Percentiles rank a stretch among this genome's conserved stretches.
Evolutionary conservation across 1,140 invertebrate species (phyloP).

Genomic region (Cepaea nemoralis): DNA sequence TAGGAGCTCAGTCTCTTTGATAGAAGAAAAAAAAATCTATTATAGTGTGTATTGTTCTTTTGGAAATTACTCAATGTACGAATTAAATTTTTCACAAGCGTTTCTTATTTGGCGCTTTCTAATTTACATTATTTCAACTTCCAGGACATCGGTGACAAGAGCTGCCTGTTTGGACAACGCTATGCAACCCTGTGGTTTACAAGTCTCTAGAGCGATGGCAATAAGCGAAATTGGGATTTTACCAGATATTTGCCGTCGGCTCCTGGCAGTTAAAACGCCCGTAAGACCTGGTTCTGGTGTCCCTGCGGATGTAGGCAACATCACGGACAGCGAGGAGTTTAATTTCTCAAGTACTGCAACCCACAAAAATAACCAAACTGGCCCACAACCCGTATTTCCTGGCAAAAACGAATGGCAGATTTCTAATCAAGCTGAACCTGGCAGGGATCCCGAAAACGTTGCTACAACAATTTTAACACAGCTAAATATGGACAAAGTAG

Average conservation of each 20-base stretch:
- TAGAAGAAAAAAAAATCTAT: too few species aligned
- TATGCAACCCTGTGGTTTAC: conserved; percentile 31
- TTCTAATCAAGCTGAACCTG: not conserved
- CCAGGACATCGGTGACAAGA: conserved; percentile 26
- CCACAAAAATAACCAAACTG: not conserved
- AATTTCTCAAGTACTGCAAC: not conserved
- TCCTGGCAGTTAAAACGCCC: not conserved
- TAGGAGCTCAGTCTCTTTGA: too few species aligned
- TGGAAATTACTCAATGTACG: too few species aligned
- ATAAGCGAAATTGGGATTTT: conserved; percentile 28
- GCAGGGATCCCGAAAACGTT: not conserved
- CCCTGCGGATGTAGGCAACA: not conserved
- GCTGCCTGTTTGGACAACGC: conserved; percentile 28
- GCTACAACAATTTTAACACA: not conserved
- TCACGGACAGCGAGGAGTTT: not conserved
- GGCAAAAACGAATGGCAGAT: not conserved
- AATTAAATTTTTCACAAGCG: too few species aligned
- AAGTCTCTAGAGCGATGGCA: conserved; percentile 21
- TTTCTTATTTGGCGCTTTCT: too few species aligned
- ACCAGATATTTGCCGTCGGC: conserved; percentile 22
- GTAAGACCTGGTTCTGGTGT: not conserved
- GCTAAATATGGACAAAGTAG: not conserved
- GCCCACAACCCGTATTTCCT: not conserved
- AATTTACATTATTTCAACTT: too few species aligned
- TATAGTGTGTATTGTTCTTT: too few species aligned